Base-by-base conservation (phyloP, 2,888 invertebrate species). In the Eudemis profundana region DNA sequence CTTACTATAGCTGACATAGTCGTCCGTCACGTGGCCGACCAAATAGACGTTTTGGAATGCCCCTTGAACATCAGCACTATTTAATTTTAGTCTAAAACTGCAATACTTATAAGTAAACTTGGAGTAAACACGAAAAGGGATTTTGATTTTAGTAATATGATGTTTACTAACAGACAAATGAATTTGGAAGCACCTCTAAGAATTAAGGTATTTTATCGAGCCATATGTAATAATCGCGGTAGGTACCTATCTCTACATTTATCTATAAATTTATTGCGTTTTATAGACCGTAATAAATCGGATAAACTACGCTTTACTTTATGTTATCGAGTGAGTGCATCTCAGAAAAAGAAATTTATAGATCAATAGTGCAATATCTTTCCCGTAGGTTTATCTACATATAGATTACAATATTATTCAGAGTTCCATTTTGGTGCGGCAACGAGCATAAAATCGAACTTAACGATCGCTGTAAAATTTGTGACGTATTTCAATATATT, bases 281-380 rank as follows among this genome's bases (percentile, higher is more conserved):
- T 40, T 57, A 29, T 19, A 4, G 21, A 36, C 12, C 23, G 17
- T 38, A 23, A 46, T 36, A 38, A 57, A 57, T 50, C 49, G 27
- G 38, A 49, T 63, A 50, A 36, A 56, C 12, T 50, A 15, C 21
- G 29, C 15, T 33, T 17, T 44, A 33, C 21, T 21, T 19, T 36
- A 57, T 15, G 36, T 14, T 57, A 64, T 57, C 57, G 17, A 27
- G n/a, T 27, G 42, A 64, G 42, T 50, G 64, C 64, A 64, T 57
- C 47, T 38, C 49, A 49, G 47, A 44, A 33, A 44, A 40, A 15
- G 7, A 38, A 47, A 56, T 33, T 56, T 40, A 14, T 33, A 42
- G 12, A 33, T 29, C 19, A 36, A 44, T 36, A 44, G 19, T 21
- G 50, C 40, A 42, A 21, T 38, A 47, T 59, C 59, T 47, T 36